Evolutionary conservation across 2,888 invertebrate genomes (phyloP), one percentile per base, ranked within the genome.

Genomic region (Meandrusa payeni): DNA sequence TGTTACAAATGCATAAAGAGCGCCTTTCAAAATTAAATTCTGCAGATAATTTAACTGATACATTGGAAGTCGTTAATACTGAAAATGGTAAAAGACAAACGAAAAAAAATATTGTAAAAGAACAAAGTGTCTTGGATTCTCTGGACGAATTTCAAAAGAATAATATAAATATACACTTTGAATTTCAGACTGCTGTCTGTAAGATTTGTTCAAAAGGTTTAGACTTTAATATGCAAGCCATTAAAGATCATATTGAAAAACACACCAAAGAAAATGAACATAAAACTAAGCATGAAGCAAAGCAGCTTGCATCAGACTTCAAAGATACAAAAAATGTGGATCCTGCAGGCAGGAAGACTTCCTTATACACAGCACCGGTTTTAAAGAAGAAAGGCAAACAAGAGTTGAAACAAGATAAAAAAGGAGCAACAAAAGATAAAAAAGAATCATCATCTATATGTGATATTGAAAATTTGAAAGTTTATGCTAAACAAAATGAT

Each of bases 81-180:
- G 40, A 40, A 10, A 31, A 50, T 1, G 47, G 52, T 15, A 48
- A 45, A n/a, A n/a, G n/a, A n/a, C n/a, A n/a, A n/a, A n/a, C n/a
- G n/a, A n/a, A n/a, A 29, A 42, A 2, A 54, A 54, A 17, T 2
- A 33, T 11, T 12, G 7, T n/a, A n/a, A 11, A 10, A 22, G n/a
- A 12, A 6, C 10, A 34, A 1, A 5, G 17, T 1, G 58, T 68
- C 17, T 7, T 57, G 1, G 55, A 64, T 12, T 45, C 49, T 0
- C 10, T 67, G 1, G 10, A 31, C 2, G 49, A 51, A 13, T 66
- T 65, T 13, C 59, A 68, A 41, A 56, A 57, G 6, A 57, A 65
- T n/a, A 42, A 55, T 5, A 54, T 75, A 1, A 57, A 52, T 2
- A 50, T 74, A 1, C 54, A 71, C 41, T 55, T 69, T 7, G 59